Conservation (phyloP, 2,797 vertebrate species). For the Catamblyrhynchus diadema region DNA sequence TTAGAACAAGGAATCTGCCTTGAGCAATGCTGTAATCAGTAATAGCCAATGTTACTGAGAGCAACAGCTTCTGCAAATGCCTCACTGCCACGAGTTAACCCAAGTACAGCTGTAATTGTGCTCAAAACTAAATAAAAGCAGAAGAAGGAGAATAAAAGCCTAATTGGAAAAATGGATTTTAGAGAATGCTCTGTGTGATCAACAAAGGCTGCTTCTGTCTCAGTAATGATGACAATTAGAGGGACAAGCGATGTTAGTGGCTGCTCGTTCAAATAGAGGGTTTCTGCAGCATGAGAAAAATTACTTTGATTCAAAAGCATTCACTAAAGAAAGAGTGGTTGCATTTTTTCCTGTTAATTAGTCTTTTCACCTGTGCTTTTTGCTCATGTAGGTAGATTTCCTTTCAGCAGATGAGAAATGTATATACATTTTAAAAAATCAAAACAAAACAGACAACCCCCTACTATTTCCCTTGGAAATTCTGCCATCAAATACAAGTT, state of each 20-base stretch:
- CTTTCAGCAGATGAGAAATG: neutral
- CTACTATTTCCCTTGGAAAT: neutral
- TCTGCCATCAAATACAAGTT: neutral
- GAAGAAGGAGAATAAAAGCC: neutral
- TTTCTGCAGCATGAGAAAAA: neutral
- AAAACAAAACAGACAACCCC: neutral
- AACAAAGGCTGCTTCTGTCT: neutral
- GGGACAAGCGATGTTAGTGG: neutral
- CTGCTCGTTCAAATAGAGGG: neutral
- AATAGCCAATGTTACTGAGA: neutral
- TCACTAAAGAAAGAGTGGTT: neutral
- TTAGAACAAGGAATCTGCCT: slow-evolving; percentile 34
- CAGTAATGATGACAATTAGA: neutral
- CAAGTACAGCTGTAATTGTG: neutral
- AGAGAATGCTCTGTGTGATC: neutral
- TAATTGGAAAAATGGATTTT: neutral
- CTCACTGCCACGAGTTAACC: neutral
- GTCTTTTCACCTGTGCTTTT: neutral
- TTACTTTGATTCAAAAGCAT: neutral
- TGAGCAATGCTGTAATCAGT: neutral
- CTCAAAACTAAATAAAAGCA: slow-evolving; percentile 17
- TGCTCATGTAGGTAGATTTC: neutral
- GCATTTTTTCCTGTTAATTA: neutral
- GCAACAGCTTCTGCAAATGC: slow-evolving; percentile 18
- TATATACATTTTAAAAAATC: neutral